Evolutionary conservation across 2,797 vertebrate genomes (phyloP), one percentile per base, ranked within the genome.

Genomic region (Yasuhikotakia modesta): DNA sequence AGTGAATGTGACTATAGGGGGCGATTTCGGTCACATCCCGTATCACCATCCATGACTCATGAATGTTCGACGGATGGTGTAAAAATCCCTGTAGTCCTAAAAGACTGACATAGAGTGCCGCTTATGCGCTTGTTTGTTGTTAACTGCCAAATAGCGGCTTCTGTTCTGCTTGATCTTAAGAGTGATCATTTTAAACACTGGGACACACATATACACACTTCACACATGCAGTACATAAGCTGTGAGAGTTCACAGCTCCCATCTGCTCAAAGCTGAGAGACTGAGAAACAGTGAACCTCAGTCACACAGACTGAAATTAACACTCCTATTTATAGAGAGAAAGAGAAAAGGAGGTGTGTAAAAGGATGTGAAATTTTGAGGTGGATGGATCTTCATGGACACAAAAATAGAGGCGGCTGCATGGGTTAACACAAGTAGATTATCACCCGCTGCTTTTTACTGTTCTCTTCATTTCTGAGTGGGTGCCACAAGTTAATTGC

Each of bases 231-330:
- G 85, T 86, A 85, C 87, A 81, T 81, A 89, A 90, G 90, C 89
- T 90, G 90, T 80, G 88, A 86, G 84, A 91, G 89, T 87, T 93
- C 90, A 87, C 90, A 90, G 89, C 82, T 88, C 80, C 84, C 78
- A 68, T 89, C 86, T 87, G 87, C 81, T 84, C 74, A 80, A 80
- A 84, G 66, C 68, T 27, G 72, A 81, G 82, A 58, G 82, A 78
- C 86, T 83, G 87, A 83, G 78, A 91, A 87, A 84, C 77, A 82
- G 83, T 87, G 86, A 87, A 79, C 84, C 86, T 90, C 83, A 85
- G 81, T 90, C 88, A 85, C 90, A 83, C 88, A 12, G 90, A 86
- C 89, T 93, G 89, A 92, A 92, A 92, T 92, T 92, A 91, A 90
- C 91, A 87, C 85, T 64, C 57, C 87, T 92, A 92, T 92, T 93